These are phyloP conservation scores for Entomobrya proxima DNA, from an alignment of 2,888 invertebrate species.

Conservation along the genomic window DNA sequence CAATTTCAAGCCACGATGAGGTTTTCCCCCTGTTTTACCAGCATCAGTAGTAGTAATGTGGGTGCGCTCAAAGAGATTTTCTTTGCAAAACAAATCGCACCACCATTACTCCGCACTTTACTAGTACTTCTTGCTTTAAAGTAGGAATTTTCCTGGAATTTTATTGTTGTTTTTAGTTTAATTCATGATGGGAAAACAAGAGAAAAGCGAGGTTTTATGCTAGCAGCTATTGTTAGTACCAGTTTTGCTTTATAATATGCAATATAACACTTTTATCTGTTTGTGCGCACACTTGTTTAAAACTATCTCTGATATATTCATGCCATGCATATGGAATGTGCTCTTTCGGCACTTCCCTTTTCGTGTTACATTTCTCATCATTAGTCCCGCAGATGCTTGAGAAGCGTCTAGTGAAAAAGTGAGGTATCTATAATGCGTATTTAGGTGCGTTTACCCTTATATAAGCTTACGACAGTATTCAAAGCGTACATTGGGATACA, in stretches of 20 bases:
- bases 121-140: background rate
- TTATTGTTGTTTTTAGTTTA: slow-evolving; percentile 8
- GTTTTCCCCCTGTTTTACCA: background rate
- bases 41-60: background rate
- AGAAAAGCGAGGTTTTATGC: background rate
- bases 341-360: slow-evolving; percentile 43
- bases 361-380: slow-evolving; percentile 48
- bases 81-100: background rate
- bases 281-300: background rate
- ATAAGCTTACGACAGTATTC: background rate
- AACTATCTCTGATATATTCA: background rate
- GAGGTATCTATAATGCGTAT: background rate
- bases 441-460: background rate
- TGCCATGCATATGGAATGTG: background rate
- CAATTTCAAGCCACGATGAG: slow-evolving; percentile 28
- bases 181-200: background rate
- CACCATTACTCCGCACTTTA: background rate
- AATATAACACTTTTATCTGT: slow-evolving; percentile 24
- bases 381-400: slow-evolving; percentile 9
- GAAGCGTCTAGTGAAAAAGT: background rate
- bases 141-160: background rate
- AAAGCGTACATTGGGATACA: background rate
- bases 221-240: background rate
- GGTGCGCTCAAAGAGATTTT: background rate
- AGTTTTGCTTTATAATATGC: background rate